A percentile compares a stretch with the other conserved stretches of the same genome.
These are phyloP conservation scores for Xyliphius kryptos DNA, from an alignment of 2,113 vertebrate species.

Conservation along the genomic window DNA sequence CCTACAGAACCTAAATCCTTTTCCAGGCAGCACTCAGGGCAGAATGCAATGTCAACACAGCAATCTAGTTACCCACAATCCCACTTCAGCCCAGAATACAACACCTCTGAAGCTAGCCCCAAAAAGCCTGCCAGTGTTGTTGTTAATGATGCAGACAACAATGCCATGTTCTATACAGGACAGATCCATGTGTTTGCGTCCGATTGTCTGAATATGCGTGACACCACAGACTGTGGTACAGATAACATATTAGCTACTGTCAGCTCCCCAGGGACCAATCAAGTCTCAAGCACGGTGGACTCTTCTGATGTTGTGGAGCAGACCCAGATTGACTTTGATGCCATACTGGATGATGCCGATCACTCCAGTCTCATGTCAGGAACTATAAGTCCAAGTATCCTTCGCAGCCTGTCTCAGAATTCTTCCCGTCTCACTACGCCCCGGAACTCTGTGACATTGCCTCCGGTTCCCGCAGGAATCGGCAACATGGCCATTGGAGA, in stretches of 20 bases:
- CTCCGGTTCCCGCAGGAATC: conserved; percentile 66
- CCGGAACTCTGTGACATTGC: conserved; percentile 72
- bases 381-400: conserved; percentile 79
- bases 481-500: conserved; percentile 92
- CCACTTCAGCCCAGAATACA: conserved; percentile 49
- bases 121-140: conserved; percentile 47
- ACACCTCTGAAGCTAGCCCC: conserved; percentile 52
- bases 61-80: conserved; percentile 63
- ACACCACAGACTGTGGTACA: conserved; percentile 4
- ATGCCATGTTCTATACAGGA: conserved; percentile 73
- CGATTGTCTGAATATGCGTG: conserved; percentile 53
- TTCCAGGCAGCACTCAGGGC: conserved; percentile 51
- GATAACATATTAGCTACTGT: conserved; percentile 57
- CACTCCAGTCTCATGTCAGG: conserved; percentile 81
- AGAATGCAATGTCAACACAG: conserved; percentile 54
- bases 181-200: conserved; percentile 83
- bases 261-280: conserved; percentile 70
- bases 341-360: conserved; percentile 82
- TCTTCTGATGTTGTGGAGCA: conserved; percentile 62
- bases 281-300: conserved; percentile 74
- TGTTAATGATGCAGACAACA: conserved; percentile 49
- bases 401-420: conserved; percentile 78
- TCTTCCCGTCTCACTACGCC: conserved; percentile 87
- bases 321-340: conserved; percentile 81
- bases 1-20: conserved; percentile 59